Base-by-base conservation (phyloP, 2,797 vertebrate genomes). In the Macrochelys suwanniensis region DNA sequence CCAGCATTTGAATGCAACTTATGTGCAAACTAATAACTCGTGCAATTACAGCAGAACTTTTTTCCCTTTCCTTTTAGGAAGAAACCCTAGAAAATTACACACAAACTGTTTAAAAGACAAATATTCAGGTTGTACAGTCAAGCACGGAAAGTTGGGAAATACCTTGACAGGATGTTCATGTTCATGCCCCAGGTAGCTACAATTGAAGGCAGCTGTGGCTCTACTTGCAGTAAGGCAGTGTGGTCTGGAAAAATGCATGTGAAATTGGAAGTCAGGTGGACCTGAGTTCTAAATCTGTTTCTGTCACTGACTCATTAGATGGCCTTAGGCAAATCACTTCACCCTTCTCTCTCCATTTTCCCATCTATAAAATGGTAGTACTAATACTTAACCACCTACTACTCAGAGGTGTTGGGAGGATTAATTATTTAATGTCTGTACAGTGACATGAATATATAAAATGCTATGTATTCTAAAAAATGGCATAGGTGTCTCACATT, bases 21-120 rank as follows among this genome's bases (percentile, higher is more conserved):
- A 10, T n/a, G 16, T 65, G 61, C 33, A 65, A 65, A 65, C 61
- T 65, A 65, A 65, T 16, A 65, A 65, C 17, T n/a, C 33, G 9
- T 1, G 3, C 37, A 71, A 71, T 33, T 28, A 82, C 87, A 94
- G 47, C 1, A 42, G 23, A 26, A 89, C 2, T 94, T 68, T 91
- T 95, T 9, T 77, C 6, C 23, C 93, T 92, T 65, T 3, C 56
- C 87, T 85, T 84, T 31, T 26, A 87, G 80, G 65, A 85, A 78
- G 65, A 42, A 95, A 90, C 59, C 1, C 6, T 53, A 82, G 56
- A 92, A 91, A 95, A 89, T 93, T 31, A 89, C 3, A 37, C 54
- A 61, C 31, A 61, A 61, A 33, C 59, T 61, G 13, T 33, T 61
- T 61, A 33, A 61, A 61, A 33, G 78, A 87, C 94, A 88, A n/a